Evolutionary conservation across 1,140 invertebrate genomes (phyloP).

Genomic region (Tetragonula clypearis): DNA sequence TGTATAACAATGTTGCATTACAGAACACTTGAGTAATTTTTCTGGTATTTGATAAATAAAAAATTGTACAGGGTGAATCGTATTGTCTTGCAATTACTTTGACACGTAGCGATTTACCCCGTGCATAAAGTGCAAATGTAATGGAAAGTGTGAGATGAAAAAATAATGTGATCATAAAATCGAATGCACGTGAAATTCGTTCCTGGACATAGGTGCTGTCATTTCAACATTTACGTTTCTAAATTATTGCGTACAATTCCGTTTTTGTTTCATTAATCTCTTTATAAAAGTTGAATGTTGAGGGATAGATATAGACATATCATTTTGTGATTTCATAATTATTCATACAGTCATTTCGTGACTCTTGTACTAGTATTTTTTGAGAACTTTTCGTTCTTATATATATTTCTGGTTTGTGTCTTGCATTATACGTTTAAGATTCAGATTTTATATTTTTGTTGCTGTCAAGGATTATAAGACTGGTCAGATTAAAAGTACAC

Average conservation of each 20-base stretch:
- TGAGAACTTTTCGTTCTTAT: slow-evolving; percentile 30
- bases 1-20: background rate
- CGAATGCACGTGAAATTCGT: slow-evolving; percentile 19
- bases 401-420: slow-evolving; percentile 28
- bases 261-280: slow-evolving; percentile 15
- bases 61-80: slow-evolving; percentile 9
- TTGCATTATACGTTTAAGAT: slow-evolving; percentile 34
- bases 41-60: slow-evolving; percentile 4
- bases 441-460: slow-evolving; percentile 23
- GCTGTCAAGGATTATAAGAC: slow-evolving; percentile 39
- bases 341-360: background rate
- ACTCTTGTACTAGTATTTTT: background rate
- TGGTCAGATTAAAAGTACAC: slow-evolving; percentile 27
- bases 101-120: background rate
- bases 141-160: background rate
- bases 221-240: slow-evolving; percentile 11
- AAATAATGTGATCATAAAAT: slow-evolving; percentile 19
- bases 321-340: slow-evolving; percentile 27
- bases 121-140: slow-evolving; percentile 16
- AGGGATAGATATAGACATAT: background rate
- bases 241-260: slow-evolving; percentile 20
- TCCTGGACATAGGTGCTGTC: slow-evolving; percentile 24
- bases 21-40: background rate
- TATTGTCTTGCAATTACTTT: background rate
- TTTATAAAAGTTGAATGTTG: background rate